phyloP scores from a whole-genome alignment of 2,888 invertebrate species.

The Drosophila paranaensis region DNA sequence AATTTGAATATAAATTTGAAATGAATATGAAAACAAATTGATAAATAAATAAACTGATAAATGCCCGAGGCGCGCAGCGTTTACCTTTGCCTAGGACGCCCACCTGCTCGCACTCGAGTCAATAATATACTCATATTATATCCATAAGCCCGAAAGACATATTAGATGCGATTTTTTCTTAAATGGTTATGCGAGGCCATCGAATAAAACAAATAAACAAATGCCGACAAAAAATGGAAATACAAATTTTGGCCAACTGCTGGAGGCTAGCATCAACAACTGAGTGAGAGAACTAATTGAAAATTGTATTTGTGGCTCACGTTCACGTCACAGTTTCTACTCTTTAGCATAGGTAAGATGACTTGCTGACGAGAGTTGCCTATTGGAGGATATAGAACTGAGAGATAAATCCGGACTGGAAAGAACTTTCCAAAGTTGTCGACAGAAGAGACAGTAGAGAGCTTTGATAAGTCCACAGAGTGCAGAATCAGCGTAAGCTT shows the following conservation, averaged over 20 bases:
- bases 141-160: conserved; percentile 21
- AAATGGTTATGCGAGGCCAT: conserved; percentile 50
- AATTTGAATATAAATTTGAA: conserved; percentile 8
- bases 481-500: too few relatives aligned
- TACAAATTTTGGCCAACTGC: conserved; percentile 25
- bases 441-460: too few relatives aligned
- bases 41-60: conserved; percentile 2
- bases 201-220: conserved; percentile 35
- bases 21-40: conserved; percentile 7
- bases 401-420: too few relatives aligned
- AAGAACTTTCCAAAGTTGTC: too few relatives aligned
- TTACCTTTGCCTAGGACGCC: background rate
- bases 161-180: conserved; percentile 33
- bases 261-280: conserved; percentile 21
- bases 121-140: background rate
- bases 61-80: conserved; percentile 4
- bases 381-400: too few relatives aligned
- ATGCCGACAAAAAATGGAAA: conserved; percentile 16
- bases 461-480: too few relatives aligned
- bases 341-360: background rate
- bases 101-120: conserved; percentile 3
- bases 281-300: conserved; percentile 12
- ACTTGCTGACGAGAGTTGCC: too few relatives aligned
- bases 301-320: background rate
- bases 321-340: background rate